Evolutionary conservation across 1,140 invertebrate species (phyloP).

Genomic region (Arctopsyche grandis): DNA sequence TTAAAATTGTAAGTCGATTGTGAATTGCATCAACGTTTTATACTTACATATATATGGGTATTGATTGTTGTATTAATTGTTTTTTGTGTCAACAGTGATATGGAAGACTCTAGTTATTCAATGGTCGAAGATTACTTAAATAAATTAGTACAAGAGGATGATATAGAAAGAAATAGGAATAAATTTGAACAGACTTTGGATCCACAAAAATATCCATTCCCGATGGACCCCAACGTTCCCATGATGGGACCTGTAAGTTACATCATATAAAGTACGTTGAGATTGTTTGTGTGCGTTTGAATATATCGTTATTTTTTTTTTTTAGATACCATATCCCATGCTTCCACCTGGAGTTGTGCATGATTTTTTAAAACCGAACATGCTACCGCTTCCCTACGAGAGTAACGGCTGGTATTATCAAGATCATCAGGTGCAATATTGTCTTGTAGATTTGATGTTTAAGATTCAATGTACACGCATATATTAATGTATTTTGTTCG

Average conservation of each 20-base stretch:
- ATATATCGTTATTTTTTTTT: not conserved
- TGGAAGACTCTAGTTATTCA: conserved; percentile 12
- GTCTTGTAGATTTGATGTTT: not conserved
- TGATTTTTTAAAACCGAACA: not conserved
- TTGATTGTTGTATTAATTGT: not conserved
- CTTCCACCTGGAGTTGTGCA: not conserved
- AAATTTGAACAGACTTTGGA: not conserved
- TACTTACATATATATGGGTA: not conserved
- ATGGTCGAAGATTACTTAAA: conserved; percentile 22
- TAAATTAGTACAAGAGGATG: conserved; percentile 25
- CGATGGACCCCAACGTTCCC: not conserved
- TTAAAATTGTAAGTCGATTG: too few species aligned
- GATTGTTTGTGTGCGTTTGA: too few species aligned
- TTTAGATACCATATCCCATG: not conserved
- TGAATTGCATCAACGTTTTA: too few species aligned
- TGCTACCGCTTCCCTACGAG: not conserved
- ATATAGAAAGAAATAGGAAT: not conserved
- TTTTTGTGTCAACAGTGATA: not conserved
- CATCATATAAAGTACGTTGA: too few species aligned
- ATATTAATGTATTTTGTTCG: not conserved
- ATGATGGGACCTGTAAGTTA: too few species aligned
- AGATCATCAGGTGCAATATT: not conserved
- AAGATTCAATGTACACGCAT: not conserved
- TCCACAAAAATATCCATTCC: not conserved
- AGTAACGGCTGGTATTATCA: conserved; percentile 18